Evolutionary conservation across 1,140 invertebrate species (phyloP).

Genomic region (Heterodera schachtii): DNA sequence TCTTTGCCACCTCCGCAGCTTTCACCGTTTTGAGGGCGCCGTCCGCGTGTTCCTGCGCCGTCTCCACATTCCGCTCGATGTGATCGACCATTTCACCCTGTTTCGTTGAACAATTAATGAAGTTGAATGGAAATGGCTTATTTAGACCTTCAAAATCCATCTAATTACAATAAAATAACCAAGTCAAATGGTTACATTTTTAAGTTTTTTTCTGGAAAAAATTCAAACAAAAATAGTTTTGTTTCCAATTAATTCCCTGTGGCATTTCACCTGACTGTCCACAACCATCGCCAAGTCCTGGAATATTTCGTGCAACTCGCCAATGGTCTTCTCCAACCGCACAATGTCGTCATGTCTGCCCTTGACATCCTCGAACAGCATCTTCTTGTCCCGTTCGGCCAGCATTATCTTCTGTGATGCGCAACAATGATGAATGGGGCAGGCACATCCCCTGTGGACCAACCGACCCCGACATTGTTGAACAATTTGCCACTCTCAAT

Average conservation of each 20-base stretch:
- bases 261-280: slow-evolving; percentile 69
- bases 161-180: no score
- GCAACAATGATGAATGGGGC: no score
- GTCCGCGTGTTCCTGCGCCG: slow-evolving; percentile 47
- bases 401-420: slow-evolving; percentile 42
- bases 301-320: slow-evolving; percentile 74
- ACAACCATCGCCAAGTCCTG: slow-evolving; percentile 73
- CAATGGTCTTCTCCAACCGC: slow-evolving; percentile 67
- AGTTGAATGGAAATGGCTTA: no score
- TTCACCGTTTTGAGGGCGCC: slow-evolving; percentile 46
- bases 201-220: no score
- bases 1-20: slow-evolving; percentile 43
- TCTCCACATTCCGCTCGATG: slow-evolving; percentile 49
- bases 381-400: slow-evolving; percentile 53
- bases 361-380: slow-evolving; percentile 54
- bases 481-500: slow-evolving; percentile 53
- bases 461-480: slow-evolving; percentile 49
- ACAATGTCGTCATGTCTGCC: slow-evolving; percentile 52
- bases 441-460: no score
- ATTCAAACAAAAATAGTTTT: no score
- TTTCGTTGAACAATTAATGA: no score
- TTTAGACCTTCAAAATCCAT: no score
- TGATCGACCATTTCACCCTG: slow-evolving; percentile 54
- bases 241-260: no score
- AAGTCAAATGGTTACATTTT: no score